A percentile compares a stretch with the other conserved stretches of the same genome.
These are phyloP conservation scores for Geopemphigus sp. DNA, from an alignment of 1,140 invertebrate species.

Conservation along the genomic window DNA sequence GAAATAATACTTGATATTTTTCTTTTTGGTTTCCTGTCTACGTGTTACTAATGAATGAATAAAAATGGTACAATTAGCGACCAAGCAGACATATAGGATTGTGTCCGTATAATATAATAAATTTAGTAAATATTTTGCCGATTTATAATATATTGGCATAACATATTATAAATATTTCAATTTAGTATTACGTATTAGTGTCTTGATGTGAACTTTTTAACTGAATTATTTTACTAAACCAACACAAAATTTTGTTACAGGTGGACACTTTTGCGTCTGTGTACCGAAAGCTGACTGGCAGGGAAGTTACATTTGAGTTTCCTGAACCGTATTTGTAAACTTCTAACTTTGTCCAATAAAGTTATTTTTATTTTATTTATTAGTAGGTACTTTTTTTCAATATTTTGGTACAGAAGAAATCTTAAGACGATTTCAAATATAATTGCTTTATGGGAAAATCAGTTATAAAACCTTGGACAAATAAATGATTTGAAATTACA, in stretches of 20 bases:
- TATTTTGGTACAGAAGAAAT: too few relatives aligned
- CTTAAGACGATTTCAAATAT: too few relatives aligned
- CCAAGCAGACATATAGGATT: constrained; percentile 32
- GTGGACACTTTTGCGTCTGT: constrained; percentile 96
- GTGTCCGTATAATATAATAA: not conserved
- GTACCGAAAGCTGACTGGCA: constrained; percentile 98
- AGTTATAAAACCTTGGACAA: too few relatives aligned
- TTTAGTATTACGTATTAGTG: too few relatives aligned
- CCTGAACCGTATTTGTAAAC: constrained; percentile 92
- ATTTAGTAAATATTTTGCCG: not conserved
- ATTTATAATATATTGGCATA: not conserved
- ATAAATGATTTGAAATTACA: too few relatives aligned
- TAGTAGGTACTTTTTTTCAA: not conserved
- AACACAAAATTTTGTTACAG: constrained; percentile 64
- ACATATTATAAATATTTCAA: not conserved
- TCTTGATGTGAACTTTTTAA: too few relatives aligned
- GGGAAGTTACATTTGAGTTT: constrained; percentile 98
- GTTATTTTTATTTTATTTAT: not conserved
- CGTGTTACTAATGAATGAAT: constrained; percentile 45
- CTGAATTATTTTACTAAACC: too few relatives aligned
- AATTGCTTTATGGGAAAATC: too few relatives aligned
- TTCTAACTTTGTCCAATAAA: not conserved
- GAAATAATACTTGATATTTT: not conserved
- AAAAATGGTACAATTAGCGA: constrained; percentile 33
- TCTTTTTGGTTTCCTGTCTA: not conserved